Evolutionary conservation across 2,797 vertebrate species (phyloP).

Genomic region (Poecilia velifera): DNA sequence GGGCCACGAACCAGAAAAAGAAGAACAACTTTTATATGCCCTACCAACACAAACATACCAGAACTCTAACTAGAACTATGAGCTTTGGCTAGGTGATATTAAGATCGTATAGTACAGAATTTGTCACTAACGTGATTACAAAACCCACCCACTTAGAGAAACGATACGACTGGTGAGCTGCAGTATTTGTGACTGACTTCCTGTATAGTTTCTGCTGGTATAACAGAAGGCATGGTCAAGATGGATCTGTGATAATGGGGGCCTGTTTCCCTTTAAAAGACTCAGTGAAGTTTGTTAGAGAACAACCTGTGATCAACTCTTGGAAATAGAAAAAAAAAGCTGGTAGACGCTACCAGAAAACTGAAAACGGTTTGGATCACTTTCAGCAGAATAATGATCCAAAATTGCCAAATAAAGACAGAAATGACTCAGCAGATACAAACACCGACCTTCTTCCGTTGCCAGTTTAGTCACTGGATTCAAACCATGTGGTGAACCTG

Average conservation of each 20-base stretch:
- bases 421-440: neutral
- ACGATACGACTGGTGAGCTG: neutral
- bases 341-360: neutral
- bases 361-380: neutral
- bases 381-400: neutral
- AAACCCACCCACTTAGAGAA: neutral
- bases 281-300: neutral
- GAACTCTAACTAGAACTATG: too few relatives aligned
- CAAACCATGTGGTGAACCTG: neutral
- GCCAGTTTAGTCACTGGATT: neutral
- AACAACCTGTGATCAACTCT: neutral
- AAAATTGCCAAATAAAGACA: neutral
- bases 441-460: neutral
- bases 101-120: neutral
- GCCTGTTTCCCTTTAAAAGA: neutral
- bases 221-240: neutral
- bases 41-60: neutral
- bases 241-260: neutral
- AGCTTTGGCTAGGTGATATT: neutral
- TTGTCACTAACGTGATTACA: neutral
- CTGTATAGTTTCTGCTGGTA: neutral
- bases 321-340: neutral
- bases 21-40: neutral
- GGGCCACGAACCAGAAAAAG: neutral
- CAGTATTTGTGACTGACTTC: neutral